Evolutionary conservation across 1,140 invertebrate genomes (phyloP).

Genomic region (Muscidifurax raptorellus): DNA sequence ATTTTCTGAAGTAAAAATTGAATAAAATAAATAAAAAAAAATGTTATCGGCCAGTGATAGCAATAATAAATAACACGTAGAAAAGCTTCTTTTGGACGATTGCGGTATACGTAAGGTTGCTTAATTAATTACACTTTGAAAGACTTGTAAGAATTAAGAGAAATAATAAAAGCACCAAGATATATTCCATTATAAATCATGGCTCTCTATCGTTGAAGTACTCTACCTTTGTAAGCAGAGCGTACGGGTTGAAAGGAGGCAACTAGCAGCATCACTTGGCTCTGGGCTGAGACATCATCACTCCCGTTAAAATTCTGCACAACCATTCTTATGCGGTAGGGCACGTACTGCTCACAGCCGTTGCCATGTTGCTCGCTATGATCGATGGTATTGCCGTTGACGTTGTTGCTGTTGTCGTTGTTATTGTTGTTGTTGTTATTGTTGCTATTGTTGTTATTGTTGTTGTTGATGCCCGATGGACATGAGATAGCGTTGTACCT

Average conservation of each 20-base stretch:
- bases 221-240: constrained; percentile 85
- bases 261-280: constrained; percentile 80
- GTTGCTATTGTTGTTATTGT: too few species aligned
- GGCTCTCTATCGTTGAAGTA: not conserved
- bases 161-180: too few species aligned
- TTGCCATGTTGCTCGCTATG: constrained; percentile 56
- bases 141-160: too few species aligned
- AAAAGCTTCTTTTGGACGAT: not conserved
- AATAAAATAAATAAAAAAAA: not conserved
- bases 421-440: not conserved
- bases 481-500: constrained; percentile 75
- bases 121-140: too few species aligned
- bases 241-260: constrained; percentile 83
- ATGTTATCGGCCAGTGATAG: not conserved
- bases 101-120: not conserved
- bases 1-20: not conserved
- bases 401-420: too few species aligned
- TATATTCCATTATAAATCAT: not conserved
- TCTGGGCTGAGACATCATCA: constrained; percentile 65
- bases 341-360: constrained; percentile 75
- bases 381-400: constrained; percentile 66
- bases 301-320: constrained; percentile 78
- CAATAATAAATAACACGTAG: not conserved
- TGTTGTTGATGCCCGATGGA: constrained; percentile 62
- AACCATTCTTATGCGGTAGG: constrained; percentile 84